Percentiles rank a stretch among this genome's conserved stretches.
phyloP scores from a whole-genome alignment of 2,113 vertebrate genomes.

The Ailuropoda melanoleuca region DNA sequence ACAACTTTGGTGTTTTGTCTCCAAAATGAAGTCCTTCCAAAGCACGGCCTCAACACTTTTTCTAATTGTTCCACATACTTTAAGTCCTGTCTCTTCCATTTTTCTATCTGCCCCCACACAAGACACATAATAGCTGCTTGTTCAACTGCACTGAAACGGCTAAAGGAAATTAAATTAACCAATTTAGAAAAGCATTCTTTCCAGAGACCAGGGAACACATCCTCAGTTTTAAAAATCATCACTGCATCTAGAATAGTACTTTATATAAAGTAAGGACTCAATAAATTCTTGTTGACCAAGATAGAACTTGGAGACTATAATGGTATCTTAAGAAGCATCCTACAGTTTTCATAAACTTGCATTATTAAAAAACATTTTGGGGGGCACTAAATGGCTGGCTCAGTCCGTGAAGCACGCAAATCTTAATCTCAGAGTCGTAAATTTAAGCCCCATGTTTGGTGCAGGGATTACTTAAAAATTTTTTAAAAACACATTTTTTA shows the following conservation, averaged over 20 bases:
- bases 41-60: neutral
- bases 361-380: slow-evolving; percentile 21
- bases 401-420: neutral
- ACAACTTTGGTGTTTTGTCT: neutral
- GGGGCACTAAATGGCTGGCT: neutral
- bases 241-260: neutral
- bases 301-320: neutral
- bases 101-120: neutral
- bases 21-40: neutral
- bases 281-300: neutral
- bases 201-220: neutral
- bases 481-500: slow-evolving; percentile 16
- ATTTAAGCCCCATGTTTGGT: neutral
- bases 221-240: slow-evolving; percentile 6
- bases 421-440: neutral
- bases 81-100: neutral
- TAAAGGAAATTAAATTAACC: neutral
- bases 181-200: neutral
- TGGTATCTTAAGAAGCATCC: slow-evolving; percentile 13
- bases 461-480: neutral
- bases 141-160: neutral
- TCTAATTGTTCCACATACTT: neutral
- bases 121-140: neutral
- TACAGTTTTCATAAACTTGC: neutral
- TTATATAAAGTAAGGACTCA: neutral